Conservation (phyloP, 2,113 vertebrate species). For the Ceuthmochares aereus region DNA sequence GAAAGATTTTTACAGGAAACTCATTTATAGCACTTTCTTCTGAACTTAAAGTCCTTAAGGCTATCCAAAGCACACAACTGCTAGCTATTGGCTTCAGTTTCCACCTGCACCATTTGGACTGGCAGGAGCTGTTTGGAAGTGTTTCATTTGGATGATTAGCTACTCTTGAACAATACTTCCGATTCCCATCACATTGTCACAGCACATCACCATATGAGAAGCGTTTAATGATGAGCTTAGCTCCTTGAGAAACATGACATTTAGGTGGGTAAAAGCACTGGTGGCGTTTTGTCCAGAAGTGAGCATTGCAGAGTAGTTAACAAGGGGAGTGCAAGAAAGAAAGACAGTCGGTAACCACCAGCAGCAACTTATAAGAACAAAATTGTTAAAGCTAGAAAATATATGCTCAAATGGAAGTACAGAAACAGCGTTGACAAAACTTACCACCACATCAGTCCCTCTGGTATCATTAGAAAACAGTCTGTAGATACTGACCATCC, state of each 20-base stretch:
- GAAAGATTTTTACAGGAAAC: not conserved
- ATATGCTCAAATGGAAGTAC: not conserved
- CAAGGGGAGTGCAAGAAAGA: not conserved
- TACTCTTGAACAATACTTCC: not conserved
- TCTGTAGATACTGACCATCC: slow-evolving; percentile 88
- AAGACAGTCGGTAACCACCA: not conserved
- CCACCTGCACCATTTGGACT: not conserved
- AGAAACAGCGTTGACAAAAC: not conserved
- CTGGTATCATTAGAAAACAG: slow-evolving; percentile 80
- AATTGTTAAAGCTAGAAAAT: not conserved
- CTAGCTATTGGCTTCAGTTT: not conserved
- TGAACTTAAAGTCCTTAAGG: not conserved
- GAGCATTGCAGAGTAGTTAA: not conserved
- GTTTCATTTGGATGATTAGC: not conserved
- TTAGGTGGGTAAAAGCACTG: not conserved
- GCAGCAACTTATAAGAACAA: not conserved
- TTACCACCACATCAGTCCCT: slow-evolving; percentile 81
- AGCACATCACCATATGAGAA: not conserved
- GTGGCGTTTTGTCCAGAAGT: not conserved
- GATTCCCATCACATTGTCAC: not conserved
- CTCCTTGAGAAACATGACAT: not conserved
- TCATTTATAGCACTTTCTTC: not conserved
- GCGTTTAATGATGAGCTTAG: not conserved
- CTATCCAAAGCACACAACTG: not conserved
- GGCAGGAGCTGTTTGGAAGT: not conserved